These are phyloP conservation scores for Fukomys damarensis DNA, from an alignment of 2,113 vertebrate genomes.

Conservation along the genomic window DNA sequence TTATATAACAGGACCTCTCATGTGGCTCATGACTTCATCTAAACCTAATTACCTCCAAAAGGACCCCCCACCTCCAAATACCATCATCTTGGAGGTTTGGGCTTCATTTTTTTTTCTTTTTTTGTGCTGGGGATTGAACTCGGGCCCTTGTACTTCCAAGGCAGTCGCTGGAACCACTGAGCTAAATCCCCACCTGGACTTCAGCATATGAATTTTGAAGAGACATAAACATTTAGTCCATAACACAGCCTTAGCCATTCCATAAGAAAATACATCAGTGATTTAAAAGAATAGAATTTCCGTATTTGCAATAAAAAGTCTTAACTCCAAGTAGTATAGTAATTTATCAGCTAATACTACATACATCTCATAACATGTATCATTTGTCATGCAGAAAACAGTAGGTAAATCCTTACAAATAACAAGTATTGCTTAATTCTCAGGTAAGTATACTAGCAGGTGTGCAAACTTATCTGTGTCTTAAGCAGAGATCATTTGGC, in stretches of 20 bases:
- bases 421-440: slow-evolving; percentile 35
- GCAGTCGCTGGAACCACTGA: too few relatives aligned
- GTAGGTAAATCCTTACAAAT: background rate
- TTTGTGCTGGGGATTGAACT: too few relatives aligned
- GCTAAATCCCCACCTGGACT: too few relatives aligned
- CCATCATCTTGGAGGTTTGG: background rate
- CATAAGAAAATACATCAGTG: background rate
- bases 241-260: background rate
- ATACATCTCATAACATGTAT: background rate
- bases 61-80: background rate
- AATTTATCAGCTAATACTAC: background rate
- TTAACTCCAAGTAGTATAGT: slow-evolving; percentile 54
- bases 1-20: slow-evolving; percentile 26
- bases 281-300: slow-evolving; percentile 53
- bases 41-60: slow-evolving; percentile 21
- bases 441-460: background rate
- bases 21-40: background rate
- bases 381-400: slow-evolving; percentile 10
- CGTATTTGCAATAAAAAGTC: slow-evolving; percentile 39
- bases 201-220: background rate
- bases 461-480: slow-evolving; percentile 25
- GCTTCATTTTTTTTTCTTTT: too few relatives aligned
- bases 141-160: too few relatives aligned
- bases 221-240: background rate
- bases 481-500: slow-evolving; percentile 42